Conservation (phyloP, 1,140 invertebrate genomes). For the Venustaconcha ellipsiformis region DNA sequence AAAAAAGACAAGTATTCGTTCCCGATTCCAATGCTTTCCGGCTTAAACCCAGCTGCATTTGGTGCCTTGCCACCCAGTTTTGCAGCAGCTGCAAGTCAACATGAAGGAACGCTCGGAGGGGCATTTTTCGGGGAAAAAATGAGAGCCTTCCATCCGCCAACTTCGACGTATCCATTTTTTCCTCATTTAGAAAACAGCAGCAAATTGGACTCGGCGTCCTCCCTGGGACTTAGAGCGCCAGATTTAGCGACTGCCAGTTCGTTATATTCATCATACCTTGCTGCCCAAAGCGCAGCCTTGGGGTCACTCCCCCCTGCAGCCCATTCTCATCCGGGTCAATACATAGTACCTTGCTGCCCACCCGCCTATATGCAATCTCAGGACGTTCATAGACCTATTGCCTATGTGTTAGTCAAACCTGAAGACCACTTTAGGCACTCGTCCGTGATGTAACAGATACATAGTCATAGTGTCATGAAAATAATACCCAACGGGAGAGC, state of each 20-base stretch:
- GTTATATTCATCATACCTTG: constrained; percentile 44
- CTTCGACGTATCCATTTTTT: constrained; percentile 40
- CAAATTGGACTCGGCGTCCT: constrained; percentile 45
- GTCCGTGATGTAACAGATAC: constrained; percentile 46
- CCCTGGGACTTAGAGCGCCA: constrained; percentile 29
- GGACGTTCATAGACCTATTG: constrained; percentile 58
- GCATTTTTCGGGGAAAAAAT: constrained; percentile 46
- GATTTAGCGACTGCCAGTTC: constrained; percentile 32
- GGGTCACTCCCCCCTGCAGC: constrained; percentile 53
- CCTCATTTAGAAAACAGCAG: constrained; percentile 42
- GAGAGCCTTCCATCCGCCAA: constrained; percentile 48
- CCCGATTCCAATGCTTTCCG: constrained; percentile 86
- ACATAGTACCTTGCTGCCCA: constrained; percentile 59
- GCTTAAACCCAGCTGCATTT: constrained; percentile 75
- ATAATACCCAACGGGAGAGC: too few relatives aligned
- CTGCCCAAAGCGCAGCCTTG: constrained; percentile 50
- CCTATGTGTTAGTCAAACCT: constrained; percentile 65
- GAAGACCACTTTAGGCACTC: constrained; percentile 65
- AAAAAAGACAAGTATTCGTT: constrained; percentile 96
- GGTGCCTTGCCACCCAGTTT: constrained; percentile 69
- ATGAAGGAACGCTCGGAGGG: constrained; percentile 33
- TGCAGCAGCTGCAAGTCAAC: constrained; percentile 54
- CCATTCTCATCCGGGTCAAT: constrained; percentile 57
- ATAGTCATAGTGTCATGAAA: too few relatives aligned
- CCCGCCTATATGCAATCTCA: constrained; percentile 59